phyloP scores from a whole-genome alignment of 1,140 invertebrate species.

The Drosophila grimshawi region DNA sequence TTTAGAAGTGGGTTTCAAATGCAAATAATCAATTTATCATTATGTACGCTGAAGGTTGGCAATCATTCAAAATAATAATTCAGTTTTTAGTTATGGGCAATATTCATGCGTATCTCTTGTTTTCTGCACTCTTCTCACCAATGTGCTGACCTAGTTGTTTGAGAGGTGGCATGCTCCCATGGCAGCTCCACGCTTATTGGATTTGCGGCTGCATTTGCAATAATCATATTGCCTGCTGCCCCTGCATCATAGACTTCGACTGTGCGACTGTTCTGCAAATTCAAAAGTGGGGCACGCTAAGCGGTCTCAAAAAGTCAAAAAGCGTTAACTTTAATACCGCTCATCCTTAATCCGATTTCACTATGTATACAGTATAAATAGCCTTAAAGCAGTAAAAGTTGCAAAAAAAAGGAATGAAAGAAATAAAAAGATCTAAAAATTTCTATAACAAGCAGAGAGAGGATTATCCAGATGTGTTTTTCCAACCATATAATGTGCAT shows the following conservation, averaged over 20 bases:
- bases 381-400: slow-evolving; percentile 31
- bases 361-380: slow-evolving; percentile 36
- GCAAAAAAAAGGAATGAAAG: neutral
- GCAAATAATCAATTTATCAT: neutral
- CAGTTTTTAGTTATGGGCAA: slow-evolving; percentile 1
- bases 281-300: slow-evolving; percentile 52
- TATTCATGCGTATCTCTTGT: slow-evolving; percentile 8
- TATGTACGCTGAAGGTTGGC: neutral
- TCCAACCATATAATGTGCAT: no score
- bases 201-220: slow-evolving; percentile 57
- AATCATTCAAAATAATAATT: neutral
- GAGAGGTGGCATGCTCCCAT: slow-evolving; percentile 5
- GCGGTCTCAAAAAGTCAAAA: slow-evolving; percentile 62
- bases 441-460: no score
- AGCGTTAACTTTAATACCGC: slow-evolving; percentile 52
- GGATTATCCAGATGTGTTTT: no score
- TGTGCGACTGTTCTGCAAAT: slow-evolving; percentile 7
- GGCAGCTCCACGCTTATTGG: slow-evolving; percentile 57
- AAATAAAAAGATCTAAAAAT: neutral
- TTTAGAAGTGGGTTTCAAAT: neutral
- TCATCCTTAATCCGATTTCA: slow-evolving; percentile 26
- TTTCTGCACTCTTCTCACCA: slow-evolving; percentile 14
- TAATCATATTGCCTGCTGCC: slow-evolving; percentile 66
- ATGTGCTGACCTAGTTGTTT: slow-evolving; percentile 42
- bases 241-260: slow-evolving; percentile 15